Conservation (phyloP, 2,888 invertebrate species). For the Andrena haemorrhoa region DNA sequence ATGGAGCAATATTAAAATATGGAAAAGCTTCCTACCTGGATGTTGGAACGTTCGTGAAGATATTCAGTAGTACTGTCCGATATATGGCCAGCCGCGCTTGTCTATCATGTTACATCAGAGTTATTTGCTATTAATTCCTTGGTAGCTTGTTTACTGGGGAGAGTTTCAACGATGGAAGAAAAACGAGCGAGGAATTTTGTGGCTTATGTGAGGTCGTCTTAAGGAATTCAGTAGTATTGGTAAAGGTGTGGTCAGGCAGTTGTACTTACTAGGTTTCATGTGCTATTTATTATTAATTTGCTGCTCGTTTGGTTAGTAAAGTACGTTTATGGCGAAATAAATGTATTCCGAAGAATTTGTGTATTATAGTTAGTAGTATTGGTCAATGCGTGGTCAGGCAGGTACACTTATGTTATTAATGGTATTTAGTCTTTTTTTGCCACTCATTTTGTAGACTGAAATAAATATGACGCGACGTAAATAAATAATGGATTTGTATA, state of each 20-base stretch:
- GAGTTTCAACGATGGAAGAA: too few species aligned
- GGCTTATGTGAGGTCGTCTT: too few species aligned
- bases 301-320: not conserved
- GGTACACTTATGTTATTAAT: too few species aligned
- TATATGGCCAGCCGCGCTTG: not conserved
- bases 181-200: too few species aligned
- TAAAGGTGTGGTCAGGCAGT: too few species aligned
- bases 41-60: not conserved
- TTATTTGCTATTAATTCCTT: not conserved
- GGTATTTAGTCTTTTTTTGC: too few species aligned
- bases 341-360: too few species aligned
- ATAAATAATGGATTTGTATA: not conserved
- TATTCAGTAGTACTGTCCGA: not conserved
- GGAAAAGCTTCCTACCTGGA: not conserved
- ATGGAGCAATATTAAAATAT: constrained; percentile 22
- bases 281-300: not conserved
- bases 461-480: not conserved
- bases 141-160: not conserved
- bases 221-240: too few species aligned
- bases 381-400: too few species aligned
- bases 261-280: too few species aligned
- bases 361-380: too few species aligned
- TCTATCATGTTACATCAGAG: not conserved
- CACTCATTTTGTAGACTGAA: not conserved
- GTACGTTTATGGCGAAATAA: not conserved